These are phyloP conservation scores for Mayetiola destructor DNA, from an alignment of 2,888 invertebrate genomes.

Conservation along the genomic window DNA sequence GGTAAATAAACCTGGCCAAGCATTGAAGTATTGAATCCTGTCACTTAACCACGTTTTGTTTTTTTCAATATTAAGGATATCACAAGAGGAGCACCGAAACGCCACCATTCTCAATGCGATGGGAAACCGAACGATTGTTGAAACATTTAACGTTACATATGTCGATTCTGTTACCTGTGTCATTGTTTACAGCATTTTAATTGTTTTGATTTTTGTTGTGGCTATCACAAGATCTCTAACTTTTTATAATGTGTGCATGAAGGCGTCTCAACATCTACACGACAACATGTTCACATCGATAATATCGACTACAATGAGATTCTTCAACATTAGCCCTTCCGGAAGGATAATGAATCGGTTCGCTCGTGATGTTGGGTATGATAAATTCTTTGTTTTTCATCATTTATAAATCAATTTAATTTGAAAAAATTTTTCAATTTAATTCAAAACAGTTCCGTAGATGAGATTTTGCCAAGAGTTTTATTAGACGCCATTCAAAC, in stretches of 20 bases:
- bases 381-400: neutral
- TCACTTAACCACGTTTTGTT: too few species aligned
- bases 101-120: neutral
- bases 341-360: neutral
- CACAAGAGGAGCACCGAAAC: conserved; percentile 25
- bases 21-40: conserved; percentile 17
- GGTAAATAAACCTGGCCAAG: conserved; percentile 28
- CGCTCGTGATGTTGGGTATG: conserved; percentile 9
- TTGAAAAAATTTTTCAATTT: neutral
- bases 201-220: neutral
- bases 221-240: conserved; percentile 39
- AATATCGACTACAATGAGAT: conserved; percentile 39
- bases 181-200: neutral
- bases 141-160: neutral
- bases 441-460: conserved; percentile 38
- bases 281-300: conserved; percentile 49
- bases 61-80: conserved; percentile 21
- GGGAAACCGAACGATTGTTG: neutral
- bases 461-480: conserved; percentile 58
- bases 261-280: conserved; percentile 53
- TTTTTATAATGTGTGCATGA: conserved; percentile 47
- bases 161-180: too few species aligned
- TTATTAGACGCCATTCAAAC: conserved; percentile 45
- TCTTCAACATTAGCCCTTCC: conserved; percentile 74
- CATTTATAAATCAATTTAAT: too few species aligned